Base-by-base conservation (phyloP, 2,888 invertebrate genomes). In the Camponotus fellah region DNA sequence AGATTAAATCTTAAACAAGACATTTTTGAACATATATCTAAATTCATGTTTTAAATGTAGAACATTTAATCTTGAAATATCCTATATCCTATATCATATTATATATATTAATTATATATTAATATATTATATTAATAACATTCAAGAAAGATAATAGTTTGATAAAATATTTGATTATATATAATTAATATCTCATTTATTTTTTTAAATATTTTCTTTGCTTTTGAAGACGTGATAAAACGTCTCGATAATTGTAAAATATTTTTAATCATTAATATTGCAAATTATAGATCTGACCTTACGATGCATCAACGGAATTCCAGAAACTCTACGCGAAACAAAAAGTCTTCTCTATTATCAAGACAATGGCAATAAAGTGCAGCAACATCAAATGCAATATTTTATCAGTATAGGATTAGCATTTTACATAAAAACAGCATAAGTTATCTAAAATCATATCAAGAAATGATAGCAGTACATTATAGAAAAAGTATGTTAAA, bases 321-420 rank as follows among this genome's bases (percentile, higher is more conserved):
- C 10, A 68, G 10, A 9, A 56, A 43, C 12, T 9, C 6, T 21
- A 46, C 26, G 60, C 26, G 60, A 80, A 37, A 72, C 37, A 12
- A 46, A 46, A 46, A 26, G 3, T 26, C 37, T 80, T 8, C 72
- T 72, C 12, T 80, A 26, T 37, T 34, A 79, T 58, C 72, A 80
- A n/a, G 37, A 72, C 2, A 71, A 37, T 37, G 8, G 21, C 14
- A 17, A 4, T 17, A 72, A 80, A 80, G 12, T 49, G 12, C 46
- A 71, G 8, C 60, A 79, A 17, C 60, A 17, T 46, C 6, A 71
- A 2, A 58, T 43, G 4, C 62, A 80, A 72, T 37, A n/a, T 62
- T 71, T 80, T 60, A 21, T 26, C 12, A 40, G 21, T 26, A 71
- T 37, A 72, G 8, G 1, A 60, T 72, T 80, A 62, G 8, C 10